Percentiles rank a stretch among this genome's conserved stretches.
phyloP scores from a whole-genome alignment of 1,140 invertebrate species.

The Mesaphorura yosii region DNA sequence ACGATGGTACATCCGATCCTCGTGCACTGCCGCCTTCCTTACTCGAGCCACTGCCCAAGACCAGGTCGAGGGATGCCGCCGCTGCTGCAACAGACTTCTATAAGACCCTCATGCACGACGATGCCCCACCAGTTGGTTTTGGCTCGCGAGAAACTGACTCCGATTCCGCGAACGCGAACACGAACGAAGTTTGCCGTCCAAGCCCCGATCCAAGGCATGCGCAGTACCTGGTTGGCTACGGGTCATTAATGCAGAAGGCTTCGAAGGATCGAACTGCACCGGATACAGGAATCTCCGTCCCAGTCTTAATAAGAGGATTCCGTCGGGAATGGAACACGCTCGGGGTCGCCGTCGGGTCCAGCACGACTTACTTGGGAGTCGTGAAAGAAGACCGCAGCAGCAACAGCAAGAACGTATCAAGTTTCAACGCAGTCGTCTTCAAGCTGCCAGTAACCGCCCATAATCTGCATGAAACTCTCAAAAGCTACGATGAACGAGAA shows the following conservation, averaged over 20 bases:
- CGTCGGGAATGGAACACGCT: conserved; percentile 11
- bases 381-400: neutral
- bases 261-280: conserved; percentile 17
- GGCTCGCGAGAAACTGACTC: no score
- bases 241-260: conserved; percentile 13
- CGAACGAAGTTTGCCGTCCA: conserved; percentile 1
- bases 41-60: no score
- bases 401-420: no score
- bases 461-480: neutral
- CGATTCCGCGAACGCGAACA: no score
- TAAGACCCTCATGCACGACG: no score
- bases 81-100: no score
- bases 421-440: conserved; percentile 13
- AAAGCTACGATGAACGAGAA: conserved; percentile 14
- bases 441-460: neutral
- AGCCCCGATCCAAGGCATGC: neutral
- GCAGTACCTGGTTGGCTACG: conserved; percentile 21
- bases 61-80: no score
- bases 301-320: conserved; percentile 9
- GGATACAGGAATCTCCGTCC: conserved; percentile 14
- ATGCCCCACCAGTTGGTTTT: no score
- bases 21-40: no score
- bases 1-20: no score
- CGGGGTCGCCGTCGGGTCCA: conserved; percentile 1
- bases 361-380: conserved; percentile 16